These are phyloP conservation scores for Akabosia matsudoensis DNA, from an alignment of 1,140 invertebrate genomes.

Conservation along the genomic window DNA sequence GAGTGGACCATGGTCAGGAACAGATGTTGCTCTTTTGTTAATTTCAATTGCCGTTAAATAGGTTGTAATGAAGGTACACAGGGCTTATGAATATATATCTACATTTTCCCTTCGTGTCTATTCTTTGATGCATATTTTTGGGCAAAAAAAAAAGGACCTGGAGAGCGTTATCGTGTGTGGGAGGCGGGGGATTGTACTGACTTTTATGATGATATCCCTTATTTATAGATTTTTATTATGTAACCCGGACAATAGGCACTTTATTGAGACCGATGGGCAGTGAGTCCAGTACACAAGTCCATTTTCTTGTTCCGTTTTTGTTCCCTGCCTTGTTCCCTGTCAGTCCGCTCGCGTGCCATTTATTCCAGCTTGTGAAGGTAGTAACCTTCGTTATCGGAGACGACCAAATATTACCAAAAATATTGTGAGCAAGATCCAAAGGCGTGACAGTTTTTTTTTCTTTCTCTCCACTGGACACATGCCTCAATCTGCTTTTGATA, in stretches of 20 bases:
- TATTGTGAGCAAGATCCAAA: not conserved
- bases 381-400: not conserved
- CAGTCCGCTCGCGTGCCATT: no score
- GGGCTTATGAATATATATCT: no score
- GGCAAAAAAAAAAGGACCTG: not conserved
- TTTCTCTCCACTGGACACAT: no score
- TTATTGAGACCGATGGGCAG: no score
- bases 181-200: not conserved
- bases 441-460: not conserved
- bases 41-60: not conserved
- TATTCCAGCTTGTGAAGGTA: no score
- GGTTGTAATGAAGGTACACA: not conserved
- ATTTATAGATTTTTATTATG: not conserved
- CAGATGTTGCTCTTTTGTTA: not conserved
- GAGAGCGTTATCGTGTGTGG: not conserved
- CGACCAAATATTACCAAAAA: conserved; percentile 6
- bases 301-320: no score
- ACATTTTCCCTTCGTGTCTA: no score
- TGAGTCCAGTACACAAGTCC: no score
- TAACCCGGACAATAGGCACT: no score
- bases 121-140: not conserved
- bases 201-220: not conserved
- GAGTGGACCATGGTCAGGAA: not conserved
- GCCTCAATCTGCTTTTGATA: not conserved
- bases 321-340: no score